These are phyloP conservation scores for Sphaerophoria rueppellii DNA, from an alignment of 2,888 invertebrate genomes.

Conservation along the genomic window DNA sequence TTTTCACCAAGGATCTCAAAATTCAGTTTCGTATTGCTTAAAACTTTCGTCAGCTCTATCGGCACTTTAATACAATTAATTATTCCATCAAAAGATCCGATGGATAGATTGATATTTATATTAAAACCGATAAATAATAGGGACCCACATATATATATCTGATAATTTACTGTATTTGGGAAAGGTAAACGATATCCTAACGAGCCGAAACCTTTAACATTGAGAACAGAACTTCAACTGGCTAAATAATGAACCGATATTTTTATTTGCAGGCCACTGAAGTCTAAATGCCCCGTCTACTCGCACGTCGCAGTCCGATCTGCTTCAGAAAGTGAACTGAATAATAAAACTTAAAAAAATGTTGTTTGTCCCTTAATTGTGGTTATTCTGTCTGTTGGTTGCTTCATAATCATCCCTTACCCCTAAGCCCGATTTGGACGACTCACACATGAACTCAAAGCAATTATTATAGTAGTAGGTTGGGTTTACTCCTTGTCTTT, in stretches of 20 bases:
- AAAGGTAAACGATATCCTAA: conserved; percentile 59
- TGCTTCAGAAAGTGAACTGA: conserved; percentile 27
- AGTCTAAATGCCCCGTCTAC: conserved; percentile 27
- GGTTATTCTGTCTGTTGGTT: conserved; percentile 72
- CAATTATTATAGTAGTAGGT: conserved; percentile 71
- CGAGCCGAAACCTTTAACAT: conserved; percentile 78
- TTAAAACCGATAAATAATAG: too few relatives aligned
- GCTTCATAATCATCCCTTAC: conserved; percentile 70
- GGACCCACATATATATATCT: too few relatives aligned
- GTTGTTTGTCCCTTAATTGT: conserved; percentile 73
- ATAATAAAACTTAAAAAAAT: conserved; percentile 53
- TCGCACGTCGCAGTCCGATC: conserved; percentile 43
- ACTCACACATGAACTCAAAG: conserved; percentile 66
- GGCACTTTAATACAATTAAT: too few relatives aligned
- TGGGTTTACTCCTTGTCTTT: conserved; percentile 58
- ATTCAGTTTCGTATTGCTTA: too few relatives aligned
- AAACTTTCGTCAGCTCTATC: too few relatives aligned
- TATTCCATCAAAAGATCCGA: too few relatives aligned
- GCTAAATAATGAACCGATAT: conserved; percentile 74
- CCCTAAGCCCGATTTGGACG: conserved; percentile 44
- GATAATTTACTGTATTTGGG: conserved; percentile 29
- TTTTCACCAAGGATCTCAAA: too few relatives aligned
- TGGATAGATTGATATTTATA: too few relatives aligned
- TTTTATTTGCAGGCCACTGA: conserved; percentile 73
- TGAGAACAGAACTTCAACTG: conserved; percentile 81